These are phyloP conservation scores for Epinotia nisella DNA, from an alignment of 2,888 invertebrate species.

Conservation along the genomic window DNA sequence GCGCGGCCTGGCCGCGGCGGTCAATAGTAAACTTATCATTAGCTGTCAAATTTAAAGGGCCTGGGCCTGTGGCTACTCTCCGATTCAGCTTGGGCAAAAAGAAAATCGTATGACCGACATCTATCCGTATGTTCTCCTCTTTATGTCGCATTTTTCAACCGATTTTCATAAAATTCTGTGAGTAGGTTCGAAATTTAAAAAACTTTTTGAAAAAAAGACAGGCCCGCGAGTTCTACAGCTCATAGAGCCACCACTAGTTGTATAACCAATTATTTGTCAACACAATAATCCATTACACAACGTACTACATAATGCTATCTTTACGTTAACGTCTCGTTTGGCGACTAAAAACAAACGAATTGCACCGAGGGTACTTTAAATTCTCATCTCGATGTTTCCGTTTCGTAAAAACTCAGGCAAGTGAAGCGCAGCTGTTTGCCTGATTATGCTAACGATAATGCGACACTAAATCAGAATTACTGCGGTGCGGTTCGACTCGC, in stretches of 20 bases:
- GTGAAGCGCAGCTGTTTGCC: constrained; percentile 56
- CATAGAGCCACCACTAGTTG: neutral
- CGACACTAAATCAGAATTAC: constrained; percentile 59
- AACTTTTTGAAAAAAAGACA: too few relatives aligned
- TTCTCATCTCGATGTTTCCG: constrained; percentile 57
- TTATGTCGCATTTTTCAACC: too few relatives aligned
- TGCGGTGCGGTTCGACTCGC: constrained; percentile 44
- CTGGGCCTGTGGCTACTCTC: too few relatives aligned
- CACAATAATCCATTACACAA: neutral
- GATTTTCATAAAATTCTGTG: too few relatives aligned
- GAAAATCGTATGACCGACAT: too few relatives aligned
- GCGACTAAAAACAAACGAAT: constrained; percentile 59
- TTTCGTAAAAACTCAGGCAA: constrained; percentile 47
- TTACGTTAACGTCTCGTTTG: constrained; percentile 24
- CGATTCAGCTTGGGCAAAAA: too few relatives aligned
- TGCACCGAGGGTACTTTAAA: constrained; percentile 56
- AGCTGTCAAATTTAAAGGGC: too few relatives aligned
- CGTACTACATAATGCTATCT: constrained; percentile 2
- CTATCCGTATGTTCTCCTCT: too few relatives aligned
- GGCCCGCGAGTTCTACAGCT: too few relatives aligned
- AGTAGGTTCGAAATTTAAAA: too few relatives aligned
- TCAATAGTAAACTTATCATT: too few relatives aligned
- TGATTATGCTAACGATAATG: constrained; percentile 72
- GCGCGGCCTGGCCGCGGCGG: too few relatives aligned
- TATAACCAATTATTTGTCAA: neutral